Conservation (phyloP, 2,797 vertebrate genomes). For the Chiroxiphia lanceolata region DNA sequence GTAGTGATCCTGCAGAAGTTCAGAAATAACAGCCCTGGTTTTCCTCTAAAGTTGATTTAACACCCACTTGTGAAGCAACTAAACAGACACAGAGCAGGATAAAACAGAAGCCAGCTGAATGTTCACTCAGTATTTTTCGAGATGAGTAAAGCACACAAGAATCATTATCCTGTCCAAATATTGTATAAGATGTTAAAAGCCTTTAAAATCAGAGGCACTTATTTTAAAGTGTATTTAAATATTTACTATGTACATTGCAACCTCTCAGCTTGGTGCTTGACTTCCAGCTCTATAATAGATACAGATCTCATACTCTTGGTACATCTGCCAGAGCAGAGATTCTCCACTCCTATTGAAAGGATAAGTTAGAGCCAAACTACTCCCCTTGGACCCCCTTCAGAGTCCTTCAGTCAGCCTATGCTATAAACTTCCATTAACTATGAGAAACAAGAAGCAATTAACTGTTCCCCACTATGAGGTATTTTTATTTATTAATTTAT, state of each 20-base stretch:
- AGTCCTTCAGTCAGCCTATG: background rate
- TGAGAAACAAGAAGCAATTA: background rate
- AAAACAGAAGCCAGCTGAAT: background rate
- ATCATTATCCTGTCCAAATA: background rate
- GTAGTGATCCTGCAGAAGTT: background rate
- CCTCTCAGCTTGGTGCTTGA: background rate
- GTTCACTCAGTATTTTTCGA: background rate
- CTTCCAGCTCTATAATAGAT: background rate
- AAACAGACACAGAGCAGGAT: background rate
- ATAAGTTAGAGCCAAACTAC: background rate
- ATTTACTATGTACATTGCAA: background rate
- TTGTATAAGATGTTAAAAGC: background rate
- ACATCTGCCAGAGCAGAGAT: background rate
- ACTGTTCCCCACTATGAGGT: background rate
- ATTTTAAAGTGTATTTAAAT: background rate
- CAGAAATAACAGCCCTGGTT: background rate
- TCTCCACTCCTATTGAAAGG: background rate
- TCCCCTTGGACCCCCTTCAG: background rate
- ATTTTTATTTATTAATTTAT: background rate
- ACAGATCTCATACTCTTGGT: background rate
- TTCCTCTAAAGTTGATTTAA: background rate
- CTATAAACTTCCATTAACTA: background rate
- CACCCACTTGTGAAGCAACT: background rate
- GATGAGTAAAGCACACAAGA: background rate
- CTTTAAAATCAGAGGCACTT: background rate